These are phyloP conservation scores for Neuroscelio doddi DNA, from an alignment of 2,888 invertebrate species.

Conservation along the genomic window DNA sequence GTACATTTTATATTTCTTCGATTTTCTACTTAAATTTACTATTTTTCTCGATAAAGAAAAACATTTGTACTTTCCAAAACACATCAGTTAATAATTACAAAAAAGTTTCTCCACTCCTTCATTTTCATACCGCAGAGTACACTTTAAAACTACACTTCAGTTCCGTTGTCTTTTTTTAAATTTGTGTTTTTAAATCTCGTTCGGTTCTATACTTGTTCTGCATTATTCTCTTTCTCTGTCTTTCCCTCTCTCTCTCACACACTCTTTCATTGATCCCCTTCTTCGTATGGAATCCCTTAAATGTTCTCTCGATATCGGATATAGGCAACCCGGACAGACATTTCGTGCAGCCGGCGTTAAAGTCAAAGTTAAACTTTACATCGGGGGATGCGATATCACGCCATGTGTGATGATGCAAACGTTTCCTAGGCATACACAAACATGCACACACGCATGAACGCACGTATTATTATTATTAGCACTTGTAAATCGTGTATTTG, in stretches of 20 bases:
- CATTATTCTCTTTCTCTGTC: slow-evolving; percentile 31
- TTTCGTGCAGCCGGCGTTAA: slow-evolving; percentile 69
- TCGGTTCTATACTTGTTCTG: no score
- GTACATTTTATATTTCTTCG: slow-evolving; percentile 25
- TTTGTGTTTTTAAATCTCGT: no score
- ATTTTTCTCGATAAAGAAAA: slow-evolving; percentile 13
- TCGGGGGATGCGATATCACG: slow-evolving; percentile 60
- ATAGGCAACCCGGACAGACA: slow-evolving; percentile 61
- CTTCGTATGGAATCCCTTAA: slow-evolving; percentile 24
- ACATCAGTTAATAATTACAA: slow-evolving; percentile 61
- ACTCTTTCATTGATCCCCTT: slow-evolving; percentile 14
- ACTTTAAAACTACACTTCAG: no score
- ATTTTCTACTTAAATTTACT: slow-evolving; percentile 3
- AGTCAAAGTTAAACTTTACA: slow-evolving; percentile 69
- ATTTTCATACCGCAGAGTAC: no score
- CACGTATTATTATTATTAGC: slow-evolving; percentile 58
- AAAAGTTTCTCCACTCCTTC: no score
- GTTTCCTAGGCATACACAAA: slow-evolving; percentile 53
- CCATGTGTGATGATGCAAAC: slow-evolving; percentile 66
- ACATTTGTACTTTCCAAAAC: slow-evolving; percentile 53
- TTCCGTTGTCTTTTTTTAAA: no score
- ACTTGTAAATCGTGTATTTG: slow-evolving; percentile 61
- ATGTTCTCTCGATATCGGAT: slow-evolving; percentile 38
- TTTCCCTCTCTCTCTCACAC: slow-evolving; percentile 6
- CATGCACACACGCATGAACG: slow-evolving; percentile 45